phyloP scores from a whole-genome alignment of 2,888 invertebrate genomes.

The Drosophila kanekoi region DNA sequence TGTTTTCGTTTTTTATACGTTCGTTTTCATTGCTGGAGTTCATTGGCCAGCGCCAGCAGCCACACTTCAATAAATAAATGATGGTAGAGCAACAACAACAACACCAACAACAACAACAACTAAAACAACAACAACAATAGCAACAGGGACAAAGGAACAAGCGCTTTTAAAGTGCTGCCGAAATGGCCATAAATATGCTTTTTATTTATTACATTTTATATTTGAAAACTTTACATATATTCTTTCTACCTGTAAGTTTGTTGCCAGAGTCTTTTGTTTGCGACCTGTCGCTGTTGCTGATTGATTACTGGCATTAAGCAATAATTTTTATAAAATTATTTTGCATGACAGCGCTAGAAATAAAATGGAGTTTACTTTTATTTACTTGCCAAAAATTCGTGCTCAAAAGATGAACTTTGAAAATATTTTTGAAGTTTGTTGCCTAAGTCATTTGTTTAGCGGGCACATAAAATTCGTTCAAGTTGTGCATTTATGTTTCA shows the following conservation, averaged over 20 bases:
- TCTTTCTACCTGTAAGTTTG: constrained; percentile 48
- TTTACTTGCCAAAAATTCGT: background rate
- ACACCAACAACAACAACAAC: constrained; percentile 30
- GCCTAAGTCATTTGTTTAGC: constrained; percentile 47
- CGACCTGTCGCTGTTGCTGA: constrained; percentile 46
- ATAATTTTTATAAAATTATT: constrained; percentile 65
- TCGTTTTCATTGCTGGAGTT: constrained; percentile 84
- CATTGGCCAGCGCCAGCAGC: constrained; percentile 75
- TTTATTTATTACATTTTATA: constrained; percentile 69
- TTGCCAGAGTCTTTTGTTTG: constrained; percentile 67
- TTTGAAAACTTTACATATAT: constrained; percentile 27
- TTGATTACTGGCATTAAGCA: constrained; percentile 68
- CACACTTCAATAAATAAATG: constrained; percentile 74
- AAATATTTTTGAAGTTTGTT: constrained; percentile 33
- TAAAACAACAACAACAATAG: constrained; percentile 29
- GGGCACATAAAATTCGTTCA: background rate
- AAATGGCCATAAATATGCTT: constrained; percentile 55
- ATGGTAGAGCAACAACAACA: constrained; percentile 55
- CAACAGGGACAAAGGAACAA: constrained; percentile 25
- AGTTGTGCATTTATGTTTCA: too few relatives aligned
- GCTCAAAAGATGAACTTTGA: constrained; percentile 12
- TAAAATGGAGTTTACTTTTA: constrained; percentile 25
- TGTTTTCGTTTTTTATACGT: constrained; percentile 80
- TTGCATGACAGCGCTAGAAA: constrained; percentile 66
- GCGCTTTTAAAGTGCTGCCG: constrained; percentile 33